Base-by-base conservation (phyloP, 2,888 invertebrate genomes). In the Smittia sp. region DNA sequence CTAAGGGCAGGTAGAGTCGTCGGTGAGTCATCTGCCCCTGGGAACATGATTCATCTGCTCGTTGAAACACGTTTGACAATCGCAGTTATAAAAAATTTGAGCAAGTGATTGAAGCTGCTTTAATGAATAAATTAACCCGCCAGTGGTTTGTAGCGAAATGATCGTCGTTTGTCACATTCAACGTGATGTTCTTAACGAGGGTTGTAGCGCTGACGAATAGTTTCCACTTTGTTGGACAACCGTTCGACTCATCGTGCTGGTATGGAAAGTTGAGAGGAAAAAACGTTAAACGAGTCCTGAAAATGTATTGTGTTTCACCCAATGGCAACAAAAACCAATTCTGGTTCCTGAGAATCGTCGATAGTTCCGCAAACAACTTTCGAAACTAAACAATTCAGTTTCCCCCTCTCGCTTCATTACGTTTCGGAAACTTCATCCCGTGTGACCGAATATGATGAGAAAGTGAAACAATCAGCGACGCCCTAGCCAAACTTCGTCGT, bases 221-320 rank as follows among this genome's bases (percentile, higher is more conserved):
- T 67, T 67, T 67, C 67, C 67, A 67, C 67, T 67, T 67, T 67
- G 67, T 67, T 67, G 32, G 67, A 20, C 41, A 67, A 13, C 15
- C 46, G 15, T 46, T 46, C 46, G 15, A 46, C 4, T 13, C 13
- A 46, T 46, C 20, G 66, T 66, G 27, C 66, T 66, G 38, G 66
- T 32, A 66, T 3, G 46, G 6, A 32, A 46, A 46, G 13, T 46
- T 6, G n/a, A 46, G 15, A 65, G 15, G 15, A 22, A 39, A 67
- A 41, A 67, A 67, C 67, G 67, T 67, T 67, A 67, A 67, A 67
- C 67, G 39, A 67, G 67, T 67, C 24, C 41, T 67, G 27, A 15
- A 65, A 32, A 9, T 41, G 67, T 65, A 41, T 67, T 67, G 13
- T 39, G 27, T 67, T 67, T 67, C 67, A 58, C 15, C 15, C 52